Evolutionary conservation across 2,113 vertebrate genomes (phyloP).

Genomic region (Hystrix cristata): DNA sequence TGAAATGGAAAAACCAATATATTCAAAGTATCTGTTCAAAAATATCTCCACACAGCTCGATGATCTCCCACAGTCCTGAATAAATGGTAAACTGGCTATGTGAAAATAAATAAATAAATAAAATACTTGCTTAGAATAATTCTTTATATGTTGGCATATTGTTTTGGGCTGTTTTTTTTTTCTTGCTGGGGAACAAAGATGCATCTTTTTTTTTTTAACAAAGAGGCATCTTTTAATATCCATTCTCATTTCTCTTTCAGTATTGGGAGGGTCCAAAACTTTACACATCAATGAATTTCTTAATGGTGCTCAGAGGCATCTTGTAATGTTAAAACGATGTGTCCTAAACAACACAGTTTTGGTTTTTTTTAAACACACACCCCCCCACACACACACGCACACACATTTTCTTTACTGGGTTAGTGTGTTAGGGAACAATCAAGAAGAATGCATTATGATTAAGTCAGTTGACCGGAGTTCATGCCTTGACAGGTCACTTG

Average conservation of each 20-base stretch:
- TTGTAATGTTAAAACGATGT: background rate
- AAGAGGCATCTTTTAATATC: background rate
- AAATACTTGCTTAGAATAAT: conserved; percentile 30
- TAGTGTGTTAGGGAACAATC: background rate
- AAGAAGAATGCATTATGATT: background rate
- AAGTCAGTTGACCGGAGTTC: background rate
- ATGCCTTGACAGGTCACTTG: background rate
- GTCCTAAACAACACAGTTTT: background rate
- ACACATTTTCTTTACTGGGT: background rate
- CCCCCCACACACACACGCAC: background rate
- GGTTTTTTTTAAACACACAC: background rate
- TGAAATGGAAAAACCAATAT: conserved; percentile 37
- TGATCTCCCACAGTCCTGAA: conserved; percentile 3
- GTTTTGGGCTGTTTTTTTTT: background rate
- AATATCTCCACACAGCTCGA: conserved; percentile 46
- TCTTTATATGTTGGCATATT: background rate
- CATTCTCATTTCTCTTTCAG: conserved; percentile 18
- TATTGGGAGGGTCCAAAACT: background rate
- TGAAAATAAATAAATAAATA: conserved; percentile 11
- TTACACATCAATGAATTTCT: background rate
- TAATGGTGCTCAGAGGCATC: background rate
- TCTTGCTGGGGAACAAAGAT: background rate
- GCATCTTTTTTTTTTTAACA: background rate
- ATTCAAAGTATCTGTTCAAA: conserved; percentile 32
- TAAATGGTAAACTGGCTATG: background rate